Conservation (phyloP, 2,113 vertebrate species). For the cat (Felis catus) region F.catus_Fca126_mat1.0 CM031412.1:40876501-40877000, state of each 20-base stretch:
- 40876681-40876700: not conserved
- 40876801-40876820: not conserved
- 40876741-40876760: not conserved
- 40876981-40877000: fast-evolving
- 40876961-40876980: not conserved
- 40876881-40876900: not conserved
- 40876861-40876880: not conserved
- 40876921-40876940: not conserved
- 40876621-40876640: not conserved
- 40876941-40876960: not conserved
- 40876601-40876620: not conserved
- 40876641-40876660: not conserved
- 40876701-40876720: not conserved
- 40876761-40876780: not conserved
- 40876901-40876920: not conserved
- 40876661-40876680: not conserved
- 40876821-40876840: not conserved
- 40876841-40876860: not conserved
- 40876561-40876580: not conserved
- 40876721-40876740: not conserved
- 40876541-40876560: not conserved
- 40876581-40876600: not conserved
- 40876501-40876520: not conserved
- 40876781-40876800: not conserved
- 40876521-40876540: not conserved